A percentile compares a stretch with the other conserved stretches of the same genome.
Conservation (phyloP, 2,888 invertebrate species). For the Neocrepidodera transversa region DNA sequence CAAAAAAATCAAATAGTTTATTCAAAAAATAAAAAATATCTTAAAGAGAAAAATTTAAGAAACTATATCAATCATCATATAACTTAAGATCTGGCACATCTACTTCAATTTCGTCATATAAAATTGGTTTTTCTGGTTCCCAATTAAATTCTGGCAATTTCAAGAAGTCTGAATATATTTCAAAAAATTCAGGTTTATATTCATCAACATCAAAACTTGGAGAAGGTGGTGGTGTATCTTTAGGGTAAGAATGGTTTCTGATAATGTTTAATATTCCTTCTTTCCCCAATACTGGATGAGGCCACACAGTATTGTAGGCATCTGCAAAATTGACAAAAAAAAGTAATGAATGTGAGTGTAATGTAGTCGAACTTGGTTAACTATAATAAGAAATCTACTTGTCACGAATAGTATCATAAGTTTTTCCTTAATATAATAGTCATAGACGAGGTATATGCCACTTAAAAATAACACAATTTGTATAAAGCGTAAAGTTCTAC, state of each 20-base stretch:
- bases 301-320: conserved; percentile 32
- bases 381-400: too few relatives aligned
- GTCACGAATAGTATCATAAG: too few relatives aligned
- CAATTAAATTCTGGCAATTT: conserved; percentile 11
- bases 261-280: conserved; percentile 22
- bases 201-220: conserved; percentile 6
- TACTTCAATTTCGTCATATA: conserved; percentile 23
- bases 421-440: too few relatives aligned
- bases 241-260: conserved; percentile 22
- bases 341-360: too few relatives aligned
- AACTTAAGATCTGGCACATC: conserved; percentile 28
- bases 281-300: conserved; percentile 14
- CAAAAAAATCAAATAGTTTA: too few relatives aligned
- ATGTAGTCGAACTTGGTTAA: too few relatives aligned
- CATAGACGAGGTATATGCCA: too few relatives aligned
- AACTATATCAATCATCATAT: conserved; percentile 30
- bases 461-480: too few relatives aligned
- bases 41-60: too few relatives aligned
- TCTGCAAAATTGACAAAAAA: conserved; percentile 33
- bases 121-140: conserved; percentile 1
- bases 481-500: too few relatives aligned
- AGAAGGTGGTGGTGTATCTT: conserved; percentile 33
- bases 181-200: neutral
- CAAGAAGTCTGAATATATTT: conserved; percentile 10
- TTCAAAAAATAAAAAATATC: too few relatives aligned